Conservation (phyloP, 1,140 invertebrate species). For the Temnothorax curvispinosus region DNA sequence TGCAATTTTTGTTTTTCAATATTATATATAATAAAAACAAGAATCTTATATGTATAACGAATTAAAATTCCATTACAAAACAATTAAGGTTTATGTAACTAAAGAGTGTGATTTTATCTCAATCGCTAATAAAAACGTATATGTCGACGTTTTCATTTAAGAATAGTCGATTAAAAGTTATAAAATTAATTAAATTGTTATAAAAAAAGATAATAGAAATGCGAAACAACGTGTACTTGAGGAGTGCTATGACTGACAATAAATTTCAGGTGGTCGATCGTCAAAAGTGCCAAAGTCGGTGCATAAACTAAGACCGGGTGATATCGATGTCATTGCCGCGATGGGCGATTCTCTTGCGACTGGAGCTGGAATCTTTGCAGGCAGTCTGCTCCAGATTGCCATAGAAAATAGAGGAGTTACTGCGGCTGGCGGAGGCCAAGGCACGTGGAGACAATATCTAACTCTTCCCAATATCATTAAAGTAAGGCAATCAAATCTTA, state of each 20-base stretch:
- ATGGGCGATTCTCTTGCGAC: conserved; percentile 91
- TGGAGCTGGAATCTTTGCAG: conserved; percentile 87
- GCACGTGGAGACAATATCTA: conserved; percentile 87
- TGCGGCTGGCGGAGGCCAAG: conserved; percentile 87
- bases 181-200: neutral
- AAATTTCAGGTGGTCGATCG: conserved; percentile 75
- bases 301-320: conserved; percentile 88
- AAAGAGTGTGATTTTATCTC: neutral
- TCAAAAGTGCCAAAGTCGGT: conserved; percentile 84
- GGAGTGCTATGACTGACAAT: neutral
- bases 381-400: conserved; percentile 81
- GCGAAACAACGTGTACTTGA: neutral
- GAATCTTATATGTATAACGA: neutral
- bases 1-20: neutral
- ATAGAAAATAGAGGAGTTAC: conserved; percentile 86
- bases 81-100: neutral
- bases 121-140: neutral
- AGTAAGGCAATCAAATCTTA: conserved; percentile 56
- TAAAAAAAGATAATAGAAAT: conserved; percentile 3
- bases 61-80: neutral
- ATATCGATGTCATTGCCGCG: conserved; percentile 90
- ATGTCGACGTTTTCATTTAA: neutral
- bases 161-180: neutral
- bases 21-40: neutral
- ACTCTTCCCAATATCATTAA: conserved; percentile 84